These are phyloP conservation scores for Siphonodentalium dalli DNA, from an alignment of 2,888 invertebrate species.

Conservation along the genomic window DNA sequence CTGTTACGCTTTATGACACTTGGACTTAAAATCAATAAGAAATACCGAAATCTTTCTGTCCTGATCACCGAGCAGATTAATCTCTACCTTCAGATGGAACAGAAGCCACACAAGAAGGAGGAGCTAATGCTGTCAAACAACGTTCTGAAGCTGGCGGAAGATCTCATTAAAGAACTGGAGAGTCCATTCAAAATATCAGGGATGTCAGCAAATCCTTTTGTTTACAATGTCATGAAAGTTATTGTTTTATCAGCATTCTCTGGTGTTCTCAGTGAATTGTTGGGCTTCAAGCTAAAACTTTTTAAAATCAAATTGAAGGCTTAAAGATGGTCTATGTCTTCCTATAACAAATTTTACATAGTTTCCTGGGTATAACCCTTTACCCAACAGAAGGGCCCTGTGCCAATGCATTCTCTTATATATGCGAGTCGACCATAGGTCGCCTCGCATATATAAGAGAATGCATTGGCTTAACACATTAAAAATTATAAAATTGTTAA, in stretches of 20 bases:
- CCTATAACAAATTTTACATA: too few species aligned
- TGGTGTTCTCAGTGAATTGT: slow-evolving; percentile 92
- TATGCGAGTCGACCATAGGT: too few species aligned
- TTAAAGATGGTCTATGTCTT: slow-evolving; percentile 17
- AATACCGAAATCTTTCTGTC: slow-evolving; percentile 93
- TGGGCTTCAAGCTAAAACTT: slow-evolving; percentile 94
- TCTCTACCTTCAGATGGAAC: slow-evolving; percentile 85
- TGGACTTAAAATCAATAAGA: slow-evolving; percentile 91
- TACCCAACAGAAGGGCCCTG: too few species aligned
- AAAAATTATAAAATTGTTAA: too few species aligned
- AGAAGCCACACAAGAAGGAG: slow-evolving; percentile 95
- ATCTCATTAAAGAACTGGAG: slow-evolving; percentile 92
- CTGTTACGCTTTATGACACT: slow-evolving; percentile 89
- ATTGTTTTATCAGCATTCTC: slow-evolving; percentile 94
- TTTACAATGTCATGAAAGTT: slow-evolving; percentile 94
- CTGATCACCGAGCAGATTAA: slow-evolving; percentile 90
- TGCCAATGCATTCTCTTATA: too few species aligned
- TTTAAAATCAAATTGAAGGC: slow-evolving; percentile 84
- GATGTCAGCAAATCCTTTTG: slow-evolving; percentile 91
- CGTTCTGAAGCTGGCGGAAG: slow-evolving; percentile 92
- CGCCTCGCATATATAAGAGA: too few species aligned
- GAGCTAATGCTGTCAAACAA: slow-evolving; percentile 94
- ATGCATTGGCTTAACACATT: too few species aligned
- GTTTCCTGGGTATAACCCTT: too few species aligned
- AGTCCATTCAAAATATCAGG: slow-evolving; percentile 97